phyloP scores from a whole-genome alignment of 2,797 vertebrate genomes.

The Anolis apletophallus region DNA sequence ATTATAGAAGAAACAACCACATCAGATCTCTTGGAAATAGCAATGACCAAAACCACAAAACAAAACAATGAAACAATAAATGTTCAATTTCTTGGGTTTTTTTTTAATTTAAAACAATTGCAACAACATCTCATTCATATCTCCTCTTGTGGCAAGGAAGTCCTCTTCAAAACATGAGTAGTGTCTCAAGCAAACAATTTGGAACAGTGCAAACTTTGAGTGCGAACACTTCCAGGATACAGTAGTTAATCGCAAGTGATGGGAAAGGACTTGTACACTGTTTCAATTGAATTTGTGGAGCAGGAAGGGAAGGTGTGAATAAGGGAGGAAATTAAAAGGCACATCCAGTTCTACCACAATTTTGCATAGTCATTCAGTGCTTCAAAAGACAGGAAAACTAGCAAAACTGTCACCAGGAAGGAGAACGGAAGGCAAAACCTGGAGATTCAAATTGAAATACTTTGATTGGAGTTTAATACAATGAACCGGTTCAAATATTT shows the following conservation, averaged over 20 bases:
- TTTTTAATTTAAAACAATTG: slow-evolving; percentile 83
- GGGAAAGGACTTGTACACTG: slow-evolving; percentile 31
- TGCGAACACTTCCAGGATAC: slow-evolving; percentile 66
- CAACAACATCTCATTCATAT: slow-evolving; percentile 76
- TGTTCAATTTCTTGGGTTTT: slow-evolving; percentile 66
- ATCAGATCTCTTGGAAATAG: slow-evolving; percentile 9
- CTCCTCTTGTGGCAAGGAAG: slow-evolving; percentile 72
- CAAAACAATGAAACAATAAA: slow-evolving; percentile 52
- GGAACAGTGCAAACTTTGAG: slow-evolving; percentile 71
- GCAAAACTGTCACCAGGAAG: slow-evolving; percentile 41
- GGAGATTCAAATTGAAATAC: slow-evolving; percentile 31
- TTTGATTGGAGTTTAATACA: slow-evolving; percentile 9
- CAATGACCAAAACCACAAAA: slow-evolving; percentile 30
- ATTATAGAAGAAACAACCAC: background rate
- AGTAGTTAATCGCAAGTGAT: slow-evolving; percentile 50
- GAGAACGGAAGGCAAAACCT: slow-evolving; percentile 53
- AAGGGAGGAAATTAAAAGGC: slow-evolving; percentile 30
- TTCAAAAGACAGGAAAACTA: slow-evolving; percentile 33
- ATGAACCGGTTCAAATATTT: background rate
- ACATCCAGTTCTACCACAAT: slow-evolving; percentile 51
- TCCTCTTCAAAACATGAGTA: slow-evolving; percentile 69
- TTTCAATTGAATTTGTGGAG: slow-evolving; percentile 13
- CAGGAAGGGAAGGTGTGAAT: rapidly evolving
- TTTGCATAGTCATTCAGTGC: slow-evolving; percentile 56
- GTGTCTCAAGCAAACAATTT: slow-evolving; percentile 69